Conservation (phyloP, 2,797 vertebrate species). For the Rhinichthys osculus region DNA sequence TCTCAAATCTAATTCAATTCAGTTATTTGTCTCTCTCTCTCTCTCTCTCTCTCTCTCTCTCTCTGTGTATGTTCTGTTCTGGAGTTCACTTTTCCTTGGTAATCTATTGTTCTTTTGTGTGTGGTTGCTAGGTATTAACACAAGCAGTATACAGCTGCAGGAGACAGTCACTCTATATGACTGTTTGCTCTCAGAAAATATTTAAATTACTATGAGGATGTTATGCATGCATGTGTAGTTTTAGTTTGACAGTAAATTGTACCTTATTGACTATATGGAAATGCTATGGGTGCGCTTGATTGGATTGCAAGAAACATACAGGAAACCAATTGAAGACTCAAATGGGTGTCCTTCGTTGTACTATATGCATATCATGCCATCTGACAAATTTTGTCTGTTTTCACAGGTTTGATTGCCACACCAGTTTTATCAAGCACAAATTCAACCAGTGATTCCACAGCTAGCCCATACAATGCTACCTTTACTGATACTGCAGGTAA, state of each 20-base stretch:
- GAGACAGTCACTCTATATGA: constrained; percentile 43
- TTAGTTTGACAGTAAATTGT: neutral
- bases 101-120: constrained; percentile 51
- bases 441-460: neutral
- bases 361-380: neutral
- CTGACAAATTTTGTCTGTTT: constrained; percentile 15
- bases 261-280: neutral
- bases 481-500: constrained; percentile 7
- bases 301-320: neutral
- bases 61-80: constrained; percentile 39
- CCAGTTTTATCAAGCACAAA: neutral
- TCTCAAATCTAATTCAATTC: too few relatives aligned
- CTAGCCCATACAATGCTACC: neutral
- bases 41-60: constrained; percentile 42
- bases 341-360: neutral
- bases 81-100: constrained; percentile 34
- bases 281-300: neutral
- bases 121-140: constrained; percentile 64
- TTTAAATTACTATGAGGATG: constrained; percentile 58
- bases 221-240: constrained; percentile 43
- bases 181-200: constrained; percentile 54
- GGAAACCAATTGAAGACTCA: neutral
- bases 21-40: neutral
- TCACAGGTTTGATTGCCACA: constrained; percentile 30
- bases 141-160: constrained; percentile 44